Evolutionary conservation across 1,140 invertebrate species (phyloP).

Genomic region (Microvelia longipes): DNA sequence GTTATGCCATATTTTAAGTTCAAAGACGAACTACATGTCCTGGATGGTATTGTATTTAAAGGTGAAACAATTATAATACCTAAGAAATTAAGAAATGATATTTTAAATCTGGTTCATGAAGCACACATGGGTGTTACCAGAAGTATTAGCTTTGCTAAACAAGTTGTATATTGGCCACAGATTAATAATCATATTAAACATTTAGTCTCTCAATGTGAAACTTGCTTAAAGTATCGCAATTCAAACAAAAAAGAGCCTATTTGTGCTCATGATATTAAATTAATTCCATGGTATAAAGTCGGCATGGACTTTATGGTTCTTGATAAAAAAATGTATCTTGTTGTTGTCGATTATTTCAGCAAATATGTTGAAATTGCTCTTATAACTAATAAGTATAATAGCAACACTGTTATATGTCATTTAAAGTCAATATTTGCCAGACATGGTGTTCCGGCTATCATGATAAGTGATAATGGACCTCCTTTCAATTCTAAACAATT

Average conservation of each 20-base stretch:
- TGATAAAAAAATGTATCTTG: background rate
- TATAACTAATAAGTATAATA: background rate
- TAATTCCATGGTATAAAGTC: background rate
- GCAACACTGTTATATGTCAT: background rate
- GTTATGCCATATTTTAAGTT: background rate
- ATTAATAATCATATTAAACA: background rate
- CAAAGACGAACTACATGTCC: background rate
- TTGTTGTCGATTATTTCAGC: background rate
- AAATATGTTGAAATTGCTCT: background rate
- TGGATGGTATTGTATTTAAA: background rate
- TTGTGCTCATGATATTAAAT: background rate
- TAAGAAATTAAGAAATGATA: background rate
- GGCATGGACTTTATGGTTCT: background rate
- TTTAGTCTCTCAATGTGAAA: background rate
- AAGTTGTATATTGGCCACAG: background rate
- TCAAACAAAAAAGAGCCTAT: background rate
- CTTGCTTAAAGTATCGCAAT: background rate
- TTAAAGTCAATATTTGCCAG: background rate
- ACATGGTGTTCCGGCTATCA: background rate
- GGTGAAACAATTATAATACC: background rate
- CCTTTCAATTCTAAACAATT: background rate
- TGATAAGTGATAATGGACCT: background rate
- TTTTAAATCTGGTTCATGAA: background rate
- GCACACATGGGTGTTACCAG: background rate
- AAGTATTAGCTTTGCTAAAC: background rate